Conservation (phyloP, 2,797 vertebrate species). For the Clarias platycephalus region DNA sequence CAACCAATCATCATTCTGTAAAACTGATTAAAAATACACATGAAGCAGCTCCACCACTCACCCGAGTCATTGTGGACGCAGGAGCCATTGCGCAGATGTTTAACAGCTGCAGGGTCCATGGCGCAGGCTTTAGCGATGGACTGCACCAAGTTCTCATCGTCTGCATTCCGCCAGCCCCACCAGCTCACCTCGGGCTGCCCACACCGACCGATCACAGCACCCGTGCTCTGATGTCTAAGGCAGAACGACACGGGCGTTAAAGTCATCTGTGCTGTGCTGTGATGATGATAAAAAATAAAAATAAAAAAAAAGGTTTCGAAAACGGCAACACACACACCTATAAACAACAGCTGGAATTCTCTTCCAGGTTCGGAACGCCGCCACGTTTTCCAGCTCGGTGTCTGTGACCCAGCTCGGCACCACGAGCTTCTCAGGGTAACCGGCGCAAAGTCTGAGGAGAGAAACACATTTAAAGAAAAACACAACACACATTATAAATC, state of each 20-base stretch:
- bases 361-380: constrained; percentile 95
- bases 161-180: constrained; percentile 98
- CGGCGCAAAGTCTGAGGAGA: constrained; percentile 85
- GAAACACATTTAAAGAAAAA: neutral
- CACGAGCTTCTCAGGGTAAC: constrained; percentile 96
- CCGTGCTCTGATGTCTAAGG: constrained; percentile 88
- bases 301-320: neutral
- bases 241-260: neutral
- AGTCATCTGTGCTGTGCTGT: neutral
- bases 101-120: constrained; percentile 76
- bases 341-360: constrained; percentile 95
- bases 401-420: constrained; percentile 96
- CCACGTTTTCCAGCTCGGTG: constrained; percentile 94
- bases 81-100: constrained; percentile 75
- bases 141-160: constrained; percentile 93
- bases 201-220: constrained; percentile 94
- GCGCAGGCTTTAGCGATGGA: constrained; percentile 93
- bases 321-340: constrained; percentile 74
- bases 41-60: constrained; percentile 64
- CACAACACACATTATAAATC: neutral
- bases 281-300: neutral
- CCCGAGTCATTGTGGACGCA: constrained; percentile 77
- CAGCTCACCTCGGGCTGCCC: constrained; percentile 98
- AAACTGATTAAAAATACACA: neutral
- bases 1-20: constrained; percentile 55